phyloP scores from a whole-genome alignment of 1,140 invertebrate genomes.

The Hyphantria cunea region DNA sequence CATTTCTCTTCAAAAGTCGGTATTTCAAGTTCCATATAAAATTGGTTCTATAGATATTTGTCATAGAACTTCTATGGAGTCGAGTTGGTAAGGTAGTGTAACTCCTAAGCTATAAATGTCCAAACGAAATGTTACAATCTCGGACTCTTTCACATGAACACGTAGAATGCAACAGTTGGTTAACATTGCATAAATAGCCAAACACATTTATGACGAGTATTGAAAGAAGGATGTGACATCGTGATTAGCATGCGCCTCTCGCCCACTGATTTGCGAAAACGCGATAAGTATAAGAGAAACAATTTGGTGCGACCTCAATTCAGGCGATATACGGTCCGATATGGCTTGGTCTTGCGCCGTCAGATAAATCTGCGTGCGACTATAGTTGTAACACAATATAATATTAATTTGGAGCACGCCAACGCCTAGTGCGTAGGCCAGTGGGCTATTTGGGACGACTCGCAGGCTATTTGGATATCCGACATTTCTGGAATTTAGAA shows the following conservation, averaged over 20 bases:
- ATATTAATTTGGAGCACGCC: constrained; percentile 53
- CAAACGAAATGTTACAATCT: too few species aligned
- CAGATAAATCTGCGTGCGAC: constrained; percentile 39
- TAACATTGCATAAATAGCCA: too few species aligned
- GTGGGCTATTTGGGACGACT: constrained; percentile 39
- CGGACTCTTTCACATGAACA: too few species aligned
- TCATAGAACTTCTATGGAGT: not conserved
- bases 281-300: constrained; percentile 47
- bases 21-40: too few species aligned
- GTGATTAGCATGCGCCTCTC: constrained; percentile 21
- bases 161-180: too few species aligned
- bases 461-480: constrained; percentile 33
- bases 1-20: too few species aligned
- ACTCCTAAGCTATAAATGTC: too few species aligned
- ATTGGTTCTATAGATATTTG: not conserved
- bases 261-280: constrained; percentile 42
- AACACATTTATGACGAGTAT: not conserved
- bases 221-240: constrained; percentile 29
- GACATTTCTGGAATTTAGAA: constrained; percentile 36
- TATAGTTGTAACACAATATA: constrained; percentile 54
- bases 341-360: constrained; percentile 33
- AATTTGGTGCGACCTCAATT: constrained; percentile 48
- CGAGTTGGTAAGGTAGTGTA: too few species aligned
- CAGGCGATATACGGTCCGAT: constrained; percentile 36
- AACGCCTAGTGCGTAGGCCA: constrained; percentile 32